Conservation (phyloP, 2,888 invertebrate genomes). For the Patella ulyssiponensis region DNA sequence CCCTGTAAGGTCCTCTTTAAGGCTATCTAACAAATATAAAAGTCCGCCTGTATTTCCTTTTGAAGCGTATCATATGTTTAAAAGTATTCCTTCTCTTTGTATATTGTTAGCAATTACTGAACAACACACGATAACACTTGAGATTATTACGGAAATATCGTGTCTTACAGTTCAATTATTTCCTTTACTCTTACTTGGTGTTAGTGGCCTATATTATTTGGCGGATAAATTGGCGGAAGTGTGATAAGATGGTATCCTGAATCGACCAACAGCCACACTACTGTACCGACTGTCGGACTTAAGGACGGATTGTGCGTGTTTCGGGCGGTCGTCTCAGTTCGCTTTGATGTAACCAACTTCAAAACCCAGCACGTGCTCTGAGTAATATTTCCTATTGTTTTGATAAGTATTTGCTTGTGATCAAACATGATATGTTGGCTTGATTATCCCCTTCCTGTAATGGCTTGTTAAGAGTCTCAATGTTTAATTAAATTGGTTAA, state of each 20-base stretch:
- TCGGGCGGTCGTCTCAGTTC: background rate
- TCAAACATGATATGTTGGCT: too few relatives aligned
- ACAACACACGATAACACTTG: background rate
- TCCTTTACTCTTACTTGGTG: constrained; percentile 10
- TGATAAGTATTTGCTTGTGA: background rate
- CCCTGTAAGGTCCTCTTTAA: too few relatives aligned
- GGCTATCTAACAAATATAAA: background rate
- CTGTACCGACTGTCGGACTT: background rate
- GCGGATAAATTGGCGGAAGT: constrained; percentile 17
- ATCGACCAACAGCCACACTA: background rate
- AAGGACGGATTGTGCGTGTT: background rate
- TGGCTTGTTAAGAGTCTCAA: too few relatives aligned
- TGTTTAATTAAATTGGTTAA: too few relatives aligned
- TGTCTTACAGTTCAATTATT: constrained; percentile 15
- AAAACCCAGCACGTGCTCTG: background rate
- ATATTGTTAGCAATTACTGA: background rate
- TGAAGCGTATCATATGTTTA: background rate
- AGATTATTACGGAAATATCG: constrained; percentile 12
- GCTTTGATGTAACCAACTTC: background rate
- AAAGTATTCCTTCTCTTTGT: background rate
- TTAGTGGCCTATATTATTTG: constrained; percentile 15
- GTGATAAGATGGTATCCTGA: background rate
- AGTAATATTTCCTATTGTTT: constrained; percentile 5
- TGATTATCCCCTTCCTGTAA: too few relatives aligned
- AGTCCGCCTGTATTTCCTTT: background rate